Evolutionary conservation across 2,797 vertebrate genomes (phyloP).

Genomic region (Brotula barbata): DNA sequence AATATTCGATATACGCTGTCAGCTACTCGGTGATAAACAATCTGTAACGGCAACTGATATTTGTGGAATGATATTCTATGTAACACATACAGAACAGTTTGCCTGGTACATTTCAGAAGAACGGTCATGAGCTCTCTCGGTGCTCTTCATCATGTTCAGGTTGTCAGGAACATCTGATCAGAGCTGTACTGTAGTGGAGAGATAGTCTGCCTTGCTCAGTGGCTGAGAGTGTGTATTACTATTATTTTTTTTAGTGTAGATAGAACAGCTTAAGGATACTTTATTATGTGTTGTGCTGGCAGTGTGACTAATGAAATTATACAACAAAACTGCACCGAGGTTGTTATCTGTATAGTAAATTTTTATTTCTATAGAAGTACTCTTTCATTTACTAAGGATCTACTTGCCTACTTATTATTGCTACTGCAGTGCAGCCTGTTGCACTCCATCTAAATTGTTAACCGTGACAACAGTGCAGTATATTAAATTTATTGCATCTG

Average conservation of each 20-base stretch:
- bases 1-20: too few relatives aligned
- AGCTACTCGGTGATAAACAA: too few relatives aligned
- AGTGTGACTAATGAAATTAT: constrained; percentile 11
- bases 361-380: too few relatives aligned
- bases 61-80: too few relatives aligned
- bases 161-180: constrained; percentile 70
- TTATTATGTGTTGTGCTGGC: background rate
- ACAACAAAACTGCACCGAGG: background rate
- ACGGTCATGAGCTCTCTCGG: constrained; percentile 82
- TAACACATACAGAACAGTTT: too few relatives aligned
- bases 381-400: background rate
- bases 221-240: too few relatives aligned
- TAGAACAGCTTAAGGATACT: too few relatives aligned
- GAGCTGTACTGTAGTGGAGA: background rate
- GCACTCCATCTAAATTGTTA: background rate
- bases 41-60: too few relatives aligned
- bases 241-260: too few relatives aligned
- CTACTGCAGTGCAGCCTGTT: background rate
- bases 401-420: background rate
- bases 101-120: background rate
- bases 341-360: too few relatives aligned
- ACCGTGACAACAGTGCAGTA: too few relatives aligned
- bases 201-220: background rate
- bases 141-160: constrained; percentile 74
- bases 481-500: constrained; percentile 6